Base-by-base conservation (phyloP, 2,888 invertebrate genomes). In the Amphipyra tragopoginis region DNA sequence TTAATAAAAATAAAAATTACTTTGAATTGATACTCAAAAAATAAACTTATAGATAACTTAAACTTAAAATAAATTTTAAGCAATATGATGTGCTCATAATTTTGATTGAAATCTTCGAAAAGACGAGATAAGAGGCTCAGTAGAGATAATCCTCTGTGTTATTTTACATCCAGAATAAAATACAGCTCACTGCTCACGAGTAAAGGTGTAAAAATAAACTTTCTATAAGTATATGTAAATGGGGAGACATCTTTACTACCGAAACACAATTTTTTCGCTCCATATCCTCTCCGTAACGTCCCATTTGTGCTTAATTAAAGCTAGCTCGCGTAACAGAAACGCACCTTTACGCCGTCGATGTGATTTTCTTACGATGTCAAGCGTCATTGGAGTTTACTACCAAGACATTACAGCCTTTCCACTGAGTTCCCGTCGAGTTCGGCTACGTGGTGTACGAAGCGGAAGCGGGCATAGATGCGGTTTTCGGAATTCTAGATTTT, bases 321-420 rank as follows among this genome's bases (percentile, higher is more conserved):
- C 55, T 45, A 52, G 45, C 40, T 57, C 49, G 45, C 64, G 43
- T 58, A 54, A 57, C 47, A 69, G 69, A 56, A 67, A 67, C 49
- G 53, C 54, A 57, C 64, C 68, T 65, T 63, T 26, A 50, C 49
- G 47, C 39, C 43, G 48, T 6, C 29, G 53, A 69, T 63, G 57
- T 61, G 44, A 67, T 67, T 75, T n/a, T 60, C 56, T 67, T 56
- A 73, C 55, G 61, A 48, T 26, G 29, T 53, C 43, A 71, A 62
- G 75, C 59, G 2, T 36, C 72, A 60, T 74, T 75, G 65, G 38
- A 45, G 51, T 57, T 75, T 49, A 68, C 44, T 49, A 36, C 49
- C 11, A 10, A 11, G 43, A 39, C 45, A 42, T 54, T 56, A 71
- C 47, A 43, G 40, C 10, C 33, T 54, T 29, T 43, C 21, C 34